These are phyloP conservation scores for Anastatus disparis DNA, from an alignment of 1,140 invertebrate species.

Conservation along the genomic window DNA sequence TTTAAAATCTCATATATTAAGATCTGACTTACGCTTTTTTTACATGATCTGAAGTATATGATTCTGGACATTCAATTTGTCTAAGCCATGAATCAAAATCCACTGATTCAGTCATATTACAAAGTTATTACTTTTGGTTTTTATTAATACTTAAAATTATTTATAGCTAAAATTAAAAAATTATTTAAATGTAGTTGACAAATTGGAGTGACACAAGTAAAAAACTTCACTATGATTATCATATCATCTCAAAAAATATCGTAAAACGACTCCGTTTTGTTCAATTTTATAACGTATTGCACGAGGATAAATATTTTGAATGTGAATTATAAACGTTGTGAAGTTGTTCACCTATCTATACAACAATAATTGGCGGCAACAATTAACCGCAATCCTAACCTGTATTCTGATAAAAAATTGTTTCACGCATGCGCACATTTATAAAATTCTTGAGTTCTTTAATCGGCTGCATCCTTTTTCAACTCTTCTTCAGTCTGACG, in stretches of 20 bases:
- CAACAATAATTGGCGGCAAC: conserved; percentile 18
- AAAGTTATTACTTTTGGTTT: too few relatives aligned
- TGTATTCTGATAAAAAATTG: too few relatives aligned
- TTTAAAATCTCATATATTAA: background rate
- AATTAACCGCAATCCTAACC: background rate
- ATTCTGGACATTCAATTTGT: conserved; percentile 31
- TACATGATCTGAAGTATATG: conserved; percentile 7
- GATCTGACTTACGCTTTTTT: conserved; percentile 26
- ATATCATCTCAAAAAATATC: too few relatives aligned
- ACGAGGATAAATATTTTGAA: background rate
- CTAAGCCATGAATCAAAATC: conserved; percentile 33
- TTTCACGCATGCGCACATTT: too few relatives aligned
- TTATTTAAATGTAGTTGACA: too few relatives aligned
- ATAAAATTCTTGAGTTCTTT: too few relatives aligned
- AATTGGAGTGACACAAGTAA: too few relatives aligned
- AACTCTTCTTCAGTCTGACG: too few relatives aligned
- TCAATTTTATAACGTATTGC: conserved; percentile 18
- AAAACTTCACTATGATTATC: too few relatives aligned
- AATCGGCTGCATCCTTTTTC: too few relatives aligned
- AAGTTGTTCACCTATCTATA: background rate
- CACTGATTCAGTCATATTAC: conserved; percentile 26
- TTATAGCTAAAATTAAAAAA: background rate
- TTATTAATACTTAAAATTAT: background rate
- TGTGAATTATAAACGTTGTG: background rate
- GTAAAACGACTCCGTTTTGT: too few relatives aligned